These are phyloP conservation scores for Popillia japonica DNA, from an alignment of 1,140 invertebrate genomes.

Conservation along the genomic window DNA sequence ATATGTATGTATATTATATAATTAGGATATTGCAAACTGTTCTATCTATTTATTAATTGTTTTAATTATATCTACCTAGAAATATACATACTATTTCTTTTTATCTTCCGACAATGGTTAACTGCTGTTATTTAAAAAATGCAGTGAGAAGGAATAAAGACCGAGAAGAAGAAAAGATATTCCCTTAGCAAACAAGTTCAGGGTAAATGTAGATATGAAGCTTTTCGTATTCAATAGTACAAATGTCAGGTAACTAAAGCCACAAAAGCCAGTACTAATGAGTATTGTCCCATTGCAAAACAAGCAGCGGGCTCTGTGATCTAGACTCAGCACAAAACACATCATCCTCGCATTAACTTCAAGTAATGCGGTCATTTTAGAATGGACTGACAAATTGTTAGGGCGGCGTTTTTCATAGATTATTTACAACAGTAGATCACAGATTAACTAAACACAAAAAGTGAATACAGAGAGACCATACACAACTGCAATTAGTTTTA, in stretches of 20 bases:
- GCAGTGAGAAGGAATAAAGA: background rate
- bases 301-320: constrained; percentile 47
- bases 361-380: constrained; percentile 32
- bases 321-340: constrained; percentile 37
- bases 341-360: constrained; percentile 42
- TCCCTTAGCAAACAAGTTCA: background rate
- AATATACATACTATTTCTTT: too few relatives aligned
- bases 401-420: background rate
- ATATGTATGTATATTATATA: too few relatives aligned
- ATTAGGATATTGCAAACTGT: too few relatives aligned
- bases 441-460: background rate
- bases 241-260: constrained; percentile 50
- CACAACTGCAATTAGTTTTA: too few relatives aligned
- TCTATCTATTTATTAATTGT: too few relatives aligned
- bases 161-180: background rate
- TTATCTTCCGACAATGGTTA: background rate
- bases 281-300: constrained; percentile 47
- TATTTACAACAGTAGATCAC: constrained; percentile 5
- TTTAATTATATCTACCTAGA: too few relatives aligned
- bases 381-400: constrained; percentile 32
- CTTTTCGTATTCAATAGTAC: constrained; percentile 57
- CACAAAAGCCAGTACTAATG: constrained; percentile 51
- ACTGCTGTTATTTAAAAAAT: background rate
- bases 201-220: background rate
- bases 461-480: background rate